These are phyloP conservation scores for Teleopsis dalmanni DNA, from an alignment of 1,140 invertebrate species.

Conservation along the genomic window DNA sequence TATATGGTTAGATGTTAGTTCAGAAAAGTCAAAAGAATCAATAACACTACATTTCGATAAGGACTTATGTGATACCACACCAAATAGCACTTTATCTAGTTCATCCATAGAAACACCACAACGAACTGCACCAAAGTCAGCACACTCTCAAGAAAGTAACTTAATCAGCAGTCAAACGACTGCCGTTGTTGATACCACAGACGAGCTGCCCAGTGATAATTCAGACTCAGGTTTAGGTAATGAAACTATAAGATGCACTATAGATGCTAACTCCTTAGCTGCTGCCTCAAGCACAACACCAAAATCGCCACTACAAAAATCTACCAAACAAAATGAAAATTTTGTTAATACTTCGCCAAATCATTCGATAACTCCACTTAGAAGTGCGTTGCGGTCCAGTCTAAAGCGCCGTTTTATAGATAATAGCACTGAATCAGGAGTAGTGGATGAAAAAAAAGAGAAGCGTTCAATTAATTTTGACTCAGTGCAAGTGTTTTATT, in stretches of 20 bases:
- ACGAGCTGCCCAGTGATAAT: slow-evolving; percentile 61
- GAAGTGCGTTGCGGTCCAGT: slow-evolving; percentile 24
- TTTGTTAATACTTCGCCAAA: not conserved
- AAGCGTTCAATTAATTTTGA: slow-evolving; percentile 81
- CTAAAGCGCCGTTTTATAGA: slow-evolving; percentile 44
- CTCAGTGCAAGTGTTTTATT: slow-evolving; percentile 91
- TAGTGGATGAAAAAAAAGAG: slow-evolving; percentile 52
- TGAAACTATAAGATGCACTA: slow-evolving; percentile 45
- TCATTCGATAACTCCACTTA: not conserved
- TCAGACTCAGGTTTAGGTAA: slow-evolving; percentile 71
- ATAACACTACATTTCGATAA: slow-evolving; percentile 2
- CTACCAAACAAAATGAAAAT: not conserved
- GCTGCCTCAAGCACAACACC: not conserved
- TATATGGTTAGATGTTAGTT: slow-evolving; percentile 2
- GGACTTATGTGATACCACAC: not conserved
- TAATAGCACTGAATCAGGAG: slow-evolving; percentile 45
- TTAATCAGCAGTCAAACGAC: too few relatives aligned
- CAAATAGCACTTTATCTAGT: not conserved
- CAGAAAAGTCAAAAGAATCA: not conserved
- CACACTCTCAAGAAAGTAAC: not conserved
- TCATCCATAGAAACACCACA: not conserved
- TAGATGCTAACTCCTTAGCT: slow-evolving; percentile 4
- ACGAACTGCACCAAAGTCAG: not conserved
- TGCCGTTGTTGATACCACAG: slow-evolving; percentile 22
- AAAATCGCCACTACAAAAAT: not conserved